Conservation (phyloP, 1,140 invertebrate genomes). For the Meloidogyne floridensis region DNA sequence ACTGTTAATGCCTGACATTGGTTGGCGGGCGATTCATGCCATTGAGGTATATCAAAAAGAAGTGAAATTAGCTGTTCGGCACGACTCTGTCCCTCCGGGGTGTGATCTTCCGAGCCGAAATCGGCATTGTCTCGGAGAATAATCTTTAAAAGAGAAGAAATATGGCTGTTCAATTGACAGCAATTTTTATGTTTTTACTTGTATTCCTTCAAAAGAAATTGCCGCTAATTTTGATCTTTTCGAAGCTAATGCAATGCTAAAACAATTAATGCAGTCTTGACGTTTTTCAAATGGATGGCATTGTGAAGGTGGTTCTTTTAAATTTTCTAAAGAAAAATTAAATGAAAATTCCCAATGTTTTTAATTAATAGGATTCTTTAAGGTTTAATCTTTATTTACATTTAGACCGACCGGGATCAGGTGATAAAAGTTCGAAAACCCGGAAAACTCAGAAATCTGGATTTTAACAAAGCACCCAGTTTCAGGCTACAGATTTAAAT, state of each 20-base stretch:
- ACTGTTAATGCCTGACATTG: conserved; percentile 20
- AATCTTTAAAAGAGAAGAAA: not conserved
- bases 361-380: too few species aligned
- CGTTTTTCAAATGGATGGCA: not conserved
- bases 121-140: not conserved
- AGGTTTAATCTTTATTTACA: too few species aligned
- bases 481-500: too few species aligned
- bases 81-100: conserved; percentile 5
- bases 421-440: too few species aligned
- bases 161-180: not conserved
- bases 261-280: conserved; percentile 24
- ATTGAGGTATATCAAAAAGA: conserved; percentile 2
- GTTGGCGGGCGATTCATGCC: conserved; percentile 1
- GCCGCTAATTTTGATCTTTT: conserved; percentile 11
- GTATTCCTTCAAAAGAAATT: conserved; percentile 24
- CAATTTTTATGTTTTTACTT: not conserved
- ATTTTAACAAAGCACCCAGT: too few species aligned
- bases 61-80: conserved; percentile 20
- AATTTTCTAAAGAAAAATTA: not conserved
- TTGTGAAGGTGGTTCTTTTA: not conserved
- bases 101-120: not conserved
- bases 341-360: too few species aligned
- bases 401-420: too few species aligned
- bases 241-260: conserved; percentile 10
- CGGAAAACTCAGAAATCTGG: too few species aligned